These are phyloP conservation scores for Leucoraja ocellata DNA, from an alignment of 2,797 vertebrate genomes.

Conservation along the genomic window DNA sequence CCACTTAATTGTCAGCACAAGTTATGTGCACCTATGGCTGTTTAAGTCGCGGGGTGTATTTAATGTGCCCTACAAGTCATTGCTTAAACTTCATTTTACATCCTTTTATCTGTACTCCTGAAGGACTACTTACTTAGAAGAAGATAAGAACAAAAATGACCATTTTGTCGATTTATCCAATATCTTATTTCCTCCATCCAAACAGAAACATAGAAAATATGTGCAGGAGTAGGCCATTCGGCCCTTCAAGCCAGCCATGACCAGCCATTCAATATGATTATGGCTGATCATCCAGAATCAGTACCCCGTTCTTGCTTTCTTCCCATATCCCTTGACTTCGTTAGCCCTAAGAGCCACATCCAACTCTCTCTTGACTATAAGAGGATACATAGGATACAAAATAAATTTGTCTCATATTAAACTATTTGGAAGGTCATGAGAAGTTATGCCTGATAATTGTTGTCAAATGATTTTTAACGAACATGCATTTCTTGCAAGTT, in stretches of 20 bases:
- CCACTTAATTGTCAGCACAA: neutral
- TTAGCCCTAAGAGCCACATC: too few relatives aligned
- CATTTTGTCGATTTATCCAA: neutral
- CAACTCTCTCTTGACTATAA: neutral
- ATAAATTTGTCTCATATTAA: neutral
- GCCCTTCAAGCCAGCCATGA: too few relatives aligned
- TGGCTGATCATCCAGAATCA: too few relatives aligned
- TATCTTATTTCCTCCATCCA: neutral
- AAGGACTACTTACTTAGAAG: neutral
- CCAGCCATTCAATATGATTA: too few relatives aligned
- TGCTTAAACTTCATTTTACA: neutral
- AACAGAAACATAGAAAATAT: too few relatives aligned
- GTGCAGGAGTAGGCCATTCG: too few relatives aligned
- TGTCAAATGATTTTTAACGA: neutral
- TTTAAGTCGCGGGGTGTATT: neutral
- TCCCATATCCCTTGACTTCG: too few relatives aligned
- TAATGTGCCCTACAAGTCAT: neutral
- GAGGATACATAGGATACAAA: neutral
- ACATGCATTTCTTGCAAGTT: neutral
- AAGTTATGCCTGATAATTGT: neutral
- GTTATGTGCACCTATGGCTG: neutral
- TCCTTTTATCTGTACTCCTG: neutral
- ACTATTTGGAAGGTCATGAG: neutral
- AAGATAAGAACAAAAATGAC: neutral
- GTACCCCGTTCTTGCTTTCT: too few relatives aligned